A percentile compares a stretch with the other conserved stretches of the same genome.
Conservation (phyloP, 1,140 invertebrate species). For the Pseudomyrmex concolor region DNA sequence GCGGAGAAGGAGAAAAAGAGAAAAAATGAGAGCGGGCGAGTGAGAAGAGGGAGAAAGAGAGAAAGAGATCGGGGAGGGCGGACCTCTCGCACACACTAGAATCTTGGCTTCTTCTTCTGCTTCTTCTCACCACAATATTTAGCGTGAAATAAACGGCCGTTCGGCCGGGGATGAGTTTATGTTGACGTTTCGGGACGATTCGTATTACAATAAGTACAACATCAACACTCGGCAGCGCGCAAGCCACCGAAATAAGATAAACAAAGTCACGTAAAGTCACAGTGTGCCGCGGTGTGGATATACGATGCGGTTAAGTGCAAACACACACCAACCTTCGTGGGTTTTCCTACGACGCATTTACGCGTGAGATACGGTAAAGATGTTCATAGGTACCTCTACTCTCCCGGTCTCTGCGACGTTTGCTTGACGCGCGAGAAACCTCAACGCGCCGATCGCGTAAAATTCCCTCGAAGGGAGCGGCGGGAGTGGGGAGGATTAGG, state of each 20-base stretch:
- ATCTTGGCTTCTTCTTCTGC: not conserved
- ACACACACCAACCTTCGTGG: constrained; percentile 21
- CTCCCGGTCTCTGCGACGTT: not conserved
- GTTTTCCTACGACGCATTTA: constrained; percentile 8
- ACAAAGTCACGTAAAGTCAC: not conserved
- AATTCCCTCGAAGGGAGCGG: not conserved
- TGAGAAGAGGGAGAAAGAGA: not conserved
- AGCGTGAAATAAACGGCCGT: not conserved
- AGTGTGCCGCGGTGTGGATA: not conserved
- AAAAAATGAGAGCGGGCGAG: constrained; percentile 17
- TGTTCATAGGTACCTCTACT: too few species aligned
- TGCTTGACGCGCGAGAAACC: constrained; percentile 12
- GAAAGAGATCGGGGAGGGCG: constrained; percentile 36
- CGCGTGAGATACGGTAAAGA: not conserved
- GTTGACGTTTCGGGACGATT: constrained; percentile 5
- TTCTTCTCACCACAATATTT: not conserved
- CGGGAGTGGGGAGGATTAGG: not conserved
- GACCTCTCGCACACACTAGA: constrained; percentile 19
- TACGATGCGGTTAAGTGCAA: not conserved
- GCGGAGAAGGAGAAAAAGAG: not conserved
- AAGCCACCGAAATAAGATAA: not conserved
- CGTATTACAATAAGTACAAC: not conserved
- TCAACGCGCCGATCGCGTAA: not conserved
- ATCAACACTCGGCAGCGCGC: not conserved
- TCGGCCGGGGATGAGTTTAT: not conserved